Evolutionary conservation across 2,888 invertebrate species (phyloP).

Genomic region (Thera britannica): DNA sequence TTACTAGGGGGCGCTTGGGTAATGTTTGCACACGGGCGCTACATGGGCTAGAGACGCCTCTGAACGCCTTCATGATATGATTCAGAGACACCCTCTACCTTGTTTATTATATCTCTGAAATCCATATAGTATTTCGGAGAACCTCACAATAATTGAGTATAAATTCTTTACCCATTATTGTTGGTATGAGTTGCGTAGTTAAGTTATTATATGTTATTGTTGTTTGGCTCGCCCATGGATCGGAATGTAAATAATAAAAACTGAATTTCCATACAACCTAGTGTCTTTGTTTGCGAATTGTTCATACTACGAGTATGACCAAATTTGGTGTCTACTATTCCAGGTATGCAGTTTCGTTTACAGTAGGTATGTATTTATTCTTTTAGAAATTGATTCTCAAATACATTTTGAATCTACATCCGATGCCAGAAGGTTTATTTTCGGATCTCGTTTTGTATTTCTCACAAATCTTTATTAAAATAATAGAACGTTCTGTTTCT

Average conservation of each 20-base stretch:
- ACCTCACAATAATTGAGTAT: conserved; percentile 58
- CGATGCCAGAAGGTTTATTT: conserved; percentile 6
- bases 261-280: conserved; percentile 31
- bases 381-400: not conserved
- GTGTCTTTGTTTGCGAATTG: conserved; percentile 31
- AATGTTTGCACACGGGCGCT: no score
- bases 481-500: conserved; percentile 10
- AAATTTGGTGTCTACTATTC: conserved; percentile 25
- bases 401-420: conserved; percentile 10
- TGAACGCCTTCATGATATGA: no score
- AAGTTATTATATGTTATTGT: conserved; percentile 75
- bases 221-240: conserved; percentile 47
- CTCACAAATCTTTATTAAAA: not conserved
- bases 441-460: not conserved
- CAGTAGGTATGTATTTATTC: conserved; percentile 7
- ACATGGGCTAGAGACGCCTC: no score
- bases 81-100: conserved; percentile 4
- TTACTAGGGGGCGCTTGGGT: no score
- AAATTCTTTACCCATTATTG: conserved; percentile 67
- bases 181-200: conserved; percentile 59
- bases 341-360: conserved; percentile 24
- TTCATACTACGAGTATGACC: conserved; percentile 13
- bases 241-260: conserved; percentile 35
- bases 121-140: conserved; percentile 52
- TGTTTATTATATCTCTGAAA: conserved; percentile 42